Evolutionary conservation across 2,113 vertebrate species (phyloP).

Genomic region (Lynx canadensis): DNA sequence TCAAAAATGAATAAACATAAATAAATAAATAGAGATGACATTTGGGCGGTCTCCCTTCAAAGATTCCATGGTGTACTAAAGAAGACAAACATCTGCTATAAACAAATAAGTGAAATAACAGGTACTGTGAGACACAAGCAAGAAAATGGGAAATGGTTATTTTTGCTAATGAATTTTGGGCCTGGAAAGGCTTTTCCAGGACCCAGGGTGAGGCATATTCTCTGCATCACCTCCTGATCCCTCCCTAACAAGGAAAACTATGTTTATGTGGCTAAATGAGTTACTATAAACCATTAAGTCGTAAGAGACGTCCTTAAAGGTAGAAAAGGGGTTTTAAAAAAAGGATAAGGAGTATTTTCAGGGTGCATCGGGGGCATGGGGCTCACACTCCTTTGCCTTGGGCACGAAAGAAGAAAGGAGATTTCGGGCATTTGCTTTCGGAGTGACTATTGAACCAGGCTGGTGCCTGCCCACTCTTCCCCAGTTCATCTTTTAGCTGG

Average conservation of each 20-base stretch:
- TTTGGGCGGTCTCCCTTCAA: background rate
- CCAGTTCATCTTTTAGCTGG: background rate
- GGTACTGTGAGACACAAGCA: too few relatives aligned
- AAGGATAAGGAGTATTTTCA: fast-evolving
- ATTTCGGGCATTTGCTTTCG: background rate
- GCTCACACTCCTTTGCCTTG: background rate
- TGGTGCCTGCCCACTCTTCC: background rate
- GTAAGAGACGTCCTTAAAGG: background rate
- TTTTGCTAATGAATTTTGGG: background rate
- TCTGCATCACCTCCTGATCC: background rate
- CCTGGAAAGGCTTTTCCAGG: background rate
- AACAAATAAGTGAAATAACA: background rate
- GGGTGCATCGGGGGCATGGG: fast-evolving
- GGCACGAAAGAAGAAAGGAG: background rate
- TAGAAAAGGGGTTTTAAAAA: background rate
- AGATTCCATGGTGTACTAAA: background rate
- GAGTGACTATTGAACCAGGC: background rate
- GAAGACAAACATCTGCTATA: constrained; percentile 27
- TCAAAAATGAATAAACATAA: too few relatives aligned
- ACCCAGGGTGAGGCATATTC: background rate
- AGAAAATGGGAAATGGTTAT: too few relatives aligned
- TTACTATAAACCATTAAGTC: background rate
- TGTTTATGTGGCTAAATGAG: background rate
- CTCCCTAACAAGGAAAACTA: background rate
- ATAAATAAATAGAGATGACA: constrained; percentile 34